Conservation (phyloP, 2,113 vertebrate genomes). For the Brachionichthys hirsutus region DNA sequence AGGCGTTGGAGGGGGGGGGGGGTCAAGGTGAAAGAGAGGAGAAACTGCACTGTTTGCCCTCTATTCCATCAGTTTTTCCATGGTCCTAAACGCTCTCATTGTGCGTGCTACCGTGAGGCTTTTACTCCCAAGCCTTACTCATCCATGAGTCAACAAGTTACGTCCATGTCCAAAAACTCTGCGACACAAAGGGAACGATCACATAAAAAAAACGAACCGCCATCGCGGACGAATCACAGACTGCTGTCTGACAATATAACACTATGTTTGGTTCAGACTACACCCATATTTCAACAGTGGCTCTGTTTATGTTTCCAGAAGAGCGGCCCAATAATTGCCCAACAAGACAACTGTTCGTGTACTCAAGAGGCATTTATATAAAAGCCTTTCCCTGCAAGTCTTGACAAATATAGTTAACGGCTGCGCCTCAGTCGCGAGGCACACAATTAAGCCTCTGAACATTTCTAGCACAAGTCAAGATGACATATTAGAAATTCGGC, state of each 20-base stretch:
- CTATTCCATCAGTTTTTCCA: constrained; percentile 25
- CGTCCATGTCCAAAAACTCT: constrained; percentile 4
- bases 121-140: not conserved
- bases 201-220: constrained; percentile 8
- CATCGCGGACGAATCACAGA: constrained; percentile 1
- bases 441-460: constrained; percentile 13
- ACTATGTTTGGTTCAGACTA: constrained; percentile 41
- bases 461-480: too few relatives aligned
- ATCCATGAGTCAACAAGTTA: constrained; percentile 12
- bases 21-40: constrained; percentile 48
- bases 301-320: constrained; percentile 21
- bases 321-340: constrained; percentile 38
- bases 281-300: constrained; percentile 34
- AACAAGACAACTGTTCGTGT: constrained; percentile 54
- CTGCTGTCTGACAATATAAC: constrained; percentile 16
- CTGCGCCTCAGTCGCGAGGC: constrained; percentile 41
- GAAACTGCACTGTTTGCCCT: constrained; percentile 34
- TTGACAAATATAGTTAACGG: constrained; percentile 61
- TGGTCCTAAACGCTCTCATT: constrained; percentile 12
- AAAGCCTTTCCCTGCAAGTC: constrained; percentile 68
- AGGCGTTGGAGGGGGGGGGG: constrained; percentile 1
- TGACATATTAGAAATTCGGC: too few relatives aligned
- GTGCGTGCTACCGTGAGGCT: constrained; percentile 7
- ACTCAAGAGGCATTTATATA: constrained; percentile 39
- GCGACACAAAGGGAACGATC: not conserved